Evolutionary conservation across 2,888 invertebrate species (phyloP).

Genomic region (Dicyrtomina minuta): DNA sequence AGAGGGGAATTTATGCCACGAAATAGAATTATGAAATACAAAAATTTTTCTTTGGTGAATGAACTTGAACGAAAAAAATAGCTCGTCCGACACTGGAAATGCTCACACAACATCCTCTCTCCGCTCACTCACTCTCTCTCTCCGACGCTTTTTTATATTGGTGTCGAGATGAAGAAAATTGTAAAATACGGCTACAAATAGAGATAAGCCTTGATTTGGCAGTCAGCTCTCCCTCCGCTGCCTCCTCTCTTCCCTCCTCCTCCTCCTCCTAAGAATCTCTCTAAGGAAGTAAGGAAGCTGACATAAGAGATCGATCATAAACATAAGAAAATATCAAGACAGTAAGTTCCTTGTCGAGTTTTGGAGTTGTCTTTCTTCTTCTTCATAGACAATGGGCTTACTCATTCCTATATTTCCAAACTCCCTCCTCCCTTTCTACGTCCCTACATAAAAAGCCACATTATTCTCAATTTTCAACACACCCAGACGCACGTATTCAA

Average conservation of each 20-base stretch:
- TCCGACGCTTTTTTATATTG: no score
- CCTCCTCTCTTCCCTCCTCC: not conserved
- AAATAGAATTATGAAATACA: constrained; percentile 25
- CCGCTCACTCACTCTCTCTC: no score
- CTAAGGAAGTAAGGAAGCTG: not conserved
- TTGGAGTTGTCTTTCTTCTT: no score
- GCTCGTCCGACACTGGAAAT: no score
- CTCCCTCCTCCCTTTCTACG: no score
- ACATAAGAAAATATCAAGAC: constrained; percentile 4
- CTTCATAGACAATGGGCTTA: no score
- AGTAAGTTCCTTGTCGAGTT: not conserved
- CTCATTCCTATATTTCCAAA: no score
- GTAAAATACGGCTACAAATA: not conserved
- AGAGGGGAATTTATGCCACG: constrained; percentile 24
- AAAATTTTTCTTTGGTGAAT: not conserved
- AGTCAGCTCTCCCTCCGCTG: not conserved
- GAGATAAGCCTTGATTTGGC: constrained; percentile 9
- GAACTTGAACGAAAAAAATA: no score
- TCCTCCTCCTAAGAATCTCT: not conserved
- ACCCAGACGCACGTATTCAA: no score
- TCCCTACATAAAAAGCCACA: no score
- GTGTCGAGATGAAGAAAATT: constrained; percentile 9
- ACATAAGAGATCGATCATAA: constrained; percentile 22
- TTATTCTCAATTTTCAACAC: no score
- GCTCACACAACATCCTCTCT: not conserved